A percentile compares a stretch with the other conserved stretches of the same genome.
phyloP scores from a whole-genome alignment of 2,113 vertebrate species.

The Gopherus flavomarginatus region DNA sequence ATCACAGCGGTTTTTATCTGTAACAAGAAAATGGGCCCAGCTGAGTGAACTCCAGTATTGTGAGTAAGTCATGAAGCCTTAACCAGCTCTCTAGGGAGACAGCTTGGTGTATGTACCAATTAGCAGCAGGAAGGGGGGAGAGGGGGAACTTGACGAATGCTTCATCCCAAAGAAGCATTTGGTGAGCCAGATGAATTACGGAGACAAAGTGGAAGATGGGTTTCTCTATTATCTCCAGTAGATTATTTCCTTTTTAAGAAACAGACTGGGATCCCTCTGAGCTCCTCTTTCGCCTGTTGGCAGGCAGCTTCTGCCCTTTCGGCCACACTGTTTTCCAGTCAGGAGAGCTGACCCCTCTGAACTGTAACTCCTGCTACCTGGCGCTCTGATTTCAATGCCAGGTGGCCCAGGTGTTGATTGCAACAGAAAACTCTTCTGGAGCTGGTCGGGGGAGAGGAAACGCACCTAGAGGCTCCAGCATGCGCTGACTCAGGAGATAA shows the following conservation, averaged over 20 bases:
- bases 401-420: background rate
- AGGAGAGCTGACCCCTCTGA: background rate
- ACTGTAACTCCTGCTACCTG: background rate
- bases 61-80: background rate
- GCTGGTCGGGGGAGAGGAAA: too few species aligned
- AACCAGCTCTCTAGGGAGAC: conserved; percentile 5
- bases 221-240: background rate
- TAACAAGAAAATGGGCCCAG: rapidly evolving
- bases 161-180: background rate
- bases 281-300: background rate
- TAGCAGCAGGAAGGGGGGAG: rapidly evolving
- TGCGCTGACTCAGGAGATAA: background rate
- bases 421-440: too few species aligned
- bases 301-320: background rate
- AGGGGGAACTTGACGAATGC: background rate
- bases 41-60: background rate
- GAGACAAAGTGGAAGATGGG: background rate
- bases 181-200: background rate
- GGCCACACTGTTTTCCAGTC: background rate
- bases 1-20: background rate
- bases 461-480: background rate
- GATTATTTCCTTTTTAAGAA: background rate
- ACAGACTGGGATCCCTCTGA: background rate
- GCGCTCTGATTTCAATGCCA: background rate
- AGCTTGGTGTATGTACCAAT: background rate